Conservation (phyloP, 2,113 vertebrate species). For the Sterrhoptilus dennistouni region DNA sequence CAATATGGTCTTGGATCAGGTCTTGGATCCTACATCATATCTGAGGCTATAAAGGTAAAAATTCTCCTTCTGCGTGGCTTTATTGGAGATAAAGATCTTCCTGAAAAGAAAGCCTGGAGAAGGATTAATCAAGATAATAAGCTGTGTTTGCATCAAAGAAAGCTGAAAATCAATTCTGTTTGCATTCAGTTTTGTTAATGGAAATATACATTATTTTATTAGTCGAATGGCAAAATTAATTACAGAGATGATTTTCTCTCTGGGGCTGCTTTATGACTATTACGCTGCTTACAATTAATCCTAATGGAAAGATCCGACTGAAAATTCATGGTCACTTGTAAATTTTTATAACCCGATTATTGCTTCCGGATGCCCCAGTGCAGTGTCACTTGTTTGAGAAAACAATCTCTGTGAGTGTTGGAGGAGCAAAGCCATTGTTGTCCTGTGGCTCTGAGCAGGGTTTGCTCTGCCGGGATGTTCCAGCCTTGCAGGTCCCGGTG, state of each 20-base stretch:
- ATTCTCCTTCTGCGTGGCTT: neutral
- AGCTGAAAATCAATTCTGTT: neutral
- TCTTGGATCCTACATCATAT: neutral
- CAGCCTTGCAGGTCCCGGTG: too few relatives aligned
- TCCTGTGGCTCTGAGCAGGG: fast-evolving
- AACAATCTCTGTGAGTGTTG: neutral
- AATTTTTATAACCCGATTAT: neutral
- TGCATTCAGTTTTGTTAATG: neutral
- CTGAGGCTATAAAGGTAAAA: neutral
- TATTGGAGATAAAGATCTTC: neutral
- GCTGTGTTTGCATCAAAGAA: slow-evolving; percentile 3
- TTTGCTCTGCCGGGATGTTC: fast-evolving
- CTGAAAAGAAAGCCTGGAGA: slow-evolving; percentile 3
- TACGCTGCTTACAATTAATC: slow-evolving; percentile 2
- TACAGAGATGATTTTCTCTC: neutral
- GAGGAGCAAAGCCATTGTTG: fast-evolving
- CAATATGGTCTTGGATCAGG: neutral
- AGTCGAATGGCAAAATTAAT: slow-evolving; percentile 22
- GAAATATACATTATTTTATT: slow-evolving; percentile 9
- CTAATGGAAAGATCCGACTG: slow-evolving; percentile 2
- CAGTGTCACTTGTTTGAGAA: neutral
- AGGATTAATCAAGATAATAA: slow-evolving; percentile 2
- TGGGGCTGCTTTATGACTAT: neutral
- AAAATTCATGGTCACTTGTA: slow-evolving; percentile 7
- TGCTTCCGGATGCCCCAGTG: neutral